These are phyloP conservation scores for Tenualosa thibaudeaui DNA, from an alignment of 2,797 vertebrate genomes.

Conservation along the genomic window DNA sequence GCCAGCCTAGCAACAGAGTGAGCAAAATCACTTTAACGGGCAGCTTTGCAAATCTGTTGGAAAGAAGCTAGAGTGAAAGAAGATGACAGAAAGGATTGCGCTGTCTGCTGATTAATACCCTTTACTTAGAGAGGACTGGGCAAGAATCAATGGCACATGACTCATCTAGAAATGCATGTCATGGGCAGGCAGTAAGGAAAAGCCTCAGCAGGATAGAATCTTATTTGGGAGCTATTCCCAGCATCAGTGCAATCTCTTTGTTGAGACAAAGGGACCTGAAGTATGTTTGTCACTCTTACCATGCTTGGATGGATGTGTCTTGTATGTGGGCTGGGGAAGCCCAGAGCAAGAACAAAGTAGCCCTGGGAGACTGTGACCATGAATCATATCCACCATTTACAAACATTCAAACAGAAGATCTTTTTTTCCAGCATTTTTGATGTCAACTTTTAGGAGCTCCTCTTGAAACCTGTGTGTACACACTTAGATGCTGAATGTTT, in stretches of 20 bases:
- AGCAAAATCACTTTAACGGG: constrained; percentile 46
- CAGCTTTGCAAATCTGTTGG: constrained; percentile 62
- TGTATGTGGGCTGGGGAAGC: not conserved
- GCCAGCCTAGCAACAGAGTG: constrained; percentile 44
- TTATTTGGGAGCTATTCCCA: constrained; percentile 51
- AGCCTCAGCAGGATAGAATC: constrained; percentile 53
- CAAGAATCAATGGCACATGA: constrained; percentile 68
- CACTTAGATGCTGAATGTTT: too few relatives aligned
- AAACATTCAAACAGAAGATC: not conserved
- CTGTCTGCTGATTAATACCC: not conserved
- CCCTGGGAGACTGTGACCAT: not conserved
- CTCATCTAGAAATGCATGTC: constrained; percentile 61
- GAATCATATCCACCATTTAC: not conserved
- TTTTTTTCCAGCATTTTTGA: too few relatives aligned
- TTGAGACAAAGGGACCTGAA: not conserved
- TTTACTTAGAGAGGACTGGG: constrained; percentile 37
- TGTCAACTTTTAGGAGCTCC: too few relatives aligned
- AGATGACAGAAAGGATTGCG: not conserved
- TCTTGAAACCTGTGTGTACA: too few relatives aligned
- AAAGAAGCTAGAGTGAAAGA: constrained; percentile 65
- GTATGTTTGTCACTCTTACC: not conserved
- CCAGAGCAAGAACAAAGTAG: not conserved
- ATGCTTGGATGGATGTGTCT: not conserved
- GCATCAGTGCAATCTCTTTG: not conserved
- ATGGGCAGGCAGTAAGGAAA: constrained; percentile 59